Percentiles rank a stretch among this genome's conserved stretches.
phyloP scores from a whole-genome alignment of 2,113 vertebrate genomes.

The Quiscalus mexicanus region DNA sequence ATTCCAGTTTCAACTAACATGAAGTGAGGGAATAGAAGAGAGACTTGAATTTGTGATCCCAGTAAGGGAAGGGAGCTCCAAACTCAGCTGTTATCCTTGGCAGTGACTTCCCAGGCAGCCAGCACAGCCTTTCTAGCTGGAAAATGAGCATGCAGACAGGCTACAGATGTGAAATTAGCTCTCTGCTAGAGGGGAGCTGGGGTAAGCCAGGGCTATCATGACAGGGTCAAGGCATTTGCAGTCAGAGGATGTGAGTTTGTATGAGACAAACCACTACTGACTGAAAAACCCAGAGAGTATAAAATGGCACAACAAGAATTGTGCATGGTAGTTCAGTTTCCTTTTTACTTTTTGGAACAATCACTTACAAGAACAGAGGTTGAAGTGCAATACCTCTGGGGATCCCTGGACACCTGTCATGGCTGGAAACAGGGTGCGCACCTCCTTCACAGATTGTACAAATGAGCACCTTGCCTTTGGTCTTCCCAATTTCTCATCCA shows the following conservation, averaged over 20 bases:
- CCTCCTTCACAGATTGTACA: background rate
- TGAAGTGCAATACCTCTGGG: background rate
- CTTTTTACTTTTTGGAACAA: background rate
- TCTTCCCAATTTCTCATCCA: background rate
- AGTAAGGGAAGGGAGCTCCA: background rate
- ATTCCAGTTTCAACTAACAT: background rate
- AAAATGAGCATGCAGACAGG: background rate
- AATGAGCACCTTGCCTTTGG: background rate
- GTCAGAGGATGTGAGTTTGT: background rate
- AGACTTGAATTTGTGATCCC: background rate
- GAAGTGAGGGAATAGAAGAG: background rate
- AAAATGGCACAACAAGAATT: background rate
- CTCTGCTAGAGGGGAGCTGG: background rate
- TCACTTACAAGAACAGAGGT: background rate
- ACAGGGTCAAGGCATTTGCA: background rate
- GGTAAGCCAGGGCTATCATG: background rate
- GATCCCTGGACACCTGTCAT: background rate
- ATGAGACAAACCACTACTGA: background rate
- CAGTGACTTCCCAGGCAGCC: background rate
- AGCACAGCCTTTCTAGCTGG: background rate
- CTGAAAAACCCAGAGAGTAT: background rate
- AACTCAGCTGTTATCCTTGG: slow-evolving; percentile 17
- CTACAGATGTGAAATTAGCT: background rate
- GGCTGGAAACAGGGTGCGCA: background rate
- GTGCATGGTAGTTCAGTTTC: background rate